Base-by-base conservation (phyloP, 2,888 invertebrate genomes). In the Cordilura impudica region DNA sequence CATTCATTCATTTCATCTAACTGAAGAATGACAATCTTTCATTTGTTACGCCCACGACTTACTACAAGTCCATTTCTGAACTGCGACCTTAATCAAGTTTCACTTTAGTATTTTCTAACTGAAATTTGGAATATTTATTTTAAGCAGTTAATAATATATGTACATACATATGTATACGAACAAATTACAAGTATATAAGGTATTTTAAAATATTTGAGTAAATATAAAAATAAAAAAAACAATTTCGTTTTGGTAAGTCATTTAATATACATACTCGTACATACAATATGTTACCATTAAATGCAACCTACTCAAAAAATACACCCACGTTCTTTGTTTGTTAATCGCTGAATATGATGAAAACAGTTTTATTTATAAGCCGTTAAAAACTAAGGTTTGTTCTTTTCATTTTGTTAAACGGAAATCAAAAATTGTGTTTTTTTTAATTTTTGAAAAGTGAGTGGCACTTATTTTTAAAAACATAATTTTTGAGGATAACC, bases 321-420 rank as follows among this genome's bases (percentile, higher is more conserved):
- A 73, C 79, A 63, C 79, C 79, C 71, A 79, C 79, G 71, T 75
- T 67, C 14, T 65, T 60, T 35, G 61, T 75, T 61, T 65, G 58
- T 29, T 66, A 74, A 74, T 78, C 65, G 69, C 51, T 73, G 26
- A 69, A 65, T 65, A 56, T 51, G 14, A 65, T n/a, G n/a, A 63
- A 74, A 73, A 53, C 31, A 58, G n/a, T 71, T 65, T 29, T 53
- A 69, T 26, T 58, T 70, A 56, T 35, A 49, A 58, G 19, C 7
- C 53, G 35, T 10, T 35, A 51, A 61, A 14, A 56, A 45, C 19
- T 23, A 39, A 5, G 12, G 14, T 10, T 19, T 43, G 35, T 61
- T 51, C 18, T 19, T 23, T 35, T n/a, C 35, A n/a, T 39, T 39
- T n/a, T 39, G n/a, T 12, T 63, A 47, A 71, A 18, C 54, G 54